These are phyloP conservation scores for Lagodon rhomboides DNA, from an alignment of 2,797 vertebrate species.

Conservation along the genomic window DNA sequence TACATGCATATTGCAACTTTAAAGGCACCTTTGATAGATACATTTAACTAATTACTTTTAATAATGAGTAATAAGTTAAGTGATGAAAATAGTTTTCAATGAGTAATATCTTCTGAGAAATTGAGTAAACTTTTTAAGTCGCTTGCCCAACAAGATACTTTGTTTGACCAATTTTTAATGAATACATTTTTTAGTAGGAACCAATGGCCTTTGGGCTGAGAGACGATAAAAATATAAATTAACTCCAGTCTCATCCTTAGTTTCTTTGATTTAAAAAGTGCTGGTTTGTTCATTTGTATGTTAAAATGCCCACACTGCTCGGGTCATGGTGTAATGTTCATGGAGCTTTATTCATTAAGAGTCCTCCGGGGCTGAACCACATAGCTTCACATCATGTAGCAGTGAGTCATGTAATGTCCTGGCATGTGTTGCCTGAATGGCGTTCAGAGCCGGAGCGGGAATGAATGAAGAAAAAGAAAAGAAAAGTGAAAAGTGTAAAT, in stretches of 20 bases:
- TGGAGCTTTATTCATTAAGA: neutral
- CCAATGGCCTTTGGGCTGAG: neutral
- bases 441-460: neutral
- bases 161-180: neutral
- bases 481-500: constrained; percentile 35
- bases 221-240: neutral
- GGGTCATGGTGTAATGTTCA: neutral
- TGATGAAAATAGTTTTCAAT: too few species aligned
- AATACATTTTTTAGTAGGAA: neutral
- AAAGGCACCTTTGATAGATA: neutral
- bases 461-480: neutral
- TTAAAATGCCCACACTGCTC: neutral
- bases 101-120: too few species aligned
- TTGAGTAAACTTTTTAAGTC: too few species aligned
- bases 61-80: too few species aligned
- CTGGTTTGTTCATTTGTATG: neutral
- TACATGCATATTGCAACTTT: too few species aligned
- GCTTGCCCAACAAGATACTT: neutral
- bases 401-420: constrained; percentile 13
- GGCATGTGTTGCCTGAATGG: constrained; percentile 14
- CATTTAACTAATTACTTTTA: neutral
- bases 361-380: neutral
- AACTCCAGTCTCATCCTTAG: neutral
- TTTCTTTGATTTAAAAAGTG: too few species aligned
- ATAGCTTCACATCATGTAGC: neutral